A percentile compares a stretch with the other conserved stretches of the same genome.
Conservation (phyloP, 2,888 invertebrate species). For the Zele albiditarsus region DNA sequence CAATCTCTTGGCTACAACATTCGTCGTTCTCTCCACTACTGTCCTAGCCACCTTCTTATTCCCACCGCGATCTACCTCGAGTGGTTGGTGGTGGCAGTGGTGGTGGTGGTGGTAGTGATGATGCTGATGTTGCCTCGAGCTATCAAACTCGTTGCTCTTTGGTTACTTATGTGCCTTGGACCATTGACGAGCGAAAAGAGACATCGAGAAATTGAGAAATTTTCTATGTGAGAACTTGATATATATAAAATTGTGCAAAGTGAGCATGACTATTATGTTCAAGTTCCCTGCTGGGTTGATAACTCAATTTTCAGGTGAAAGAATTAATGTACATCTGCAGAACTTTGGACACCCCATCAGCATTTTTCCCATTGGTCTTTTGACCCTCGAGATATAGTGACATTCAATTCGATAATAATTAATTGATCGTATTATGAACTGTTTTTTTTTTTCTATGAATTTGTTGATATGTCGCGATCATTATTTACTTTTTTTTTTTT, state of each 20-base stretch:
- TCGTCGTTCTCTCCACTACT: slow-evolving; percentile 38
- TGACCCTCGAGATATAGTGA: background rate
- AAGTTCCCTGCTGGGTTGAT: slow-evolving; percentile 27
- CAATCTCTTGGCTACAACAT: slow-evolving; percentile 48
- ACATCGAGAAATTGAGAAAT: slow-evolving; percentile 30
- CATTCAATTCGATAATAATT: background rate
- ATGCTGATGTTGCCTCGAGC: slow-evolving; percentile 29
- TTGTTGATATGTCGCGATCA: background rate
- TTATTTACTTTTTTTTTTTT: background rate
- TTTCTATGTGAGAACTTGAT: slow-evolving; percentile 8
- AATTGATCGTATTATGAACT: background rate
- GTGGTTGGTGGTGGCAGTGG: slow-evolving; percentile 22
- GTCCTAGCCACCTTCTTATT: slow-evolving; percentile 39
- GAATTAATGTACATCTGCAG: background rate
- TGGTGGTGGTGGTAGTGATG: background rate
- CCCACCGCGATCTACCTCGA: slow-evolving; percentile 33
- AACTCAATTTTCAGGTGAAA: slow-evolving; percentile 44
- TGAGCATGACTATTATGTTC: slow-evolving; percentile 40
- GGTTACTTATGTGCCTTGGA: background rate
- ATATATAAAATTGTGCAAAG: slow-evolving; percentile 35
- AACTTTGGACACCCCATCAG: background rate
- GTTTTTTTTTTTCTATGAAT: background rate
- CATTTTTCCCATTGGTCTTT: slow-evolving; percentile 14
- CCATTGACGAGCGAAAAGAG: slow-evolving; percentile 23
- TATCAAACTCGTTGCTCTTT: slow-evolving; percentile 16